phyloP scores from a whole-genome alignment of 2,113 vertebrate genomes.

The Ceyx melanurus region DNA sequence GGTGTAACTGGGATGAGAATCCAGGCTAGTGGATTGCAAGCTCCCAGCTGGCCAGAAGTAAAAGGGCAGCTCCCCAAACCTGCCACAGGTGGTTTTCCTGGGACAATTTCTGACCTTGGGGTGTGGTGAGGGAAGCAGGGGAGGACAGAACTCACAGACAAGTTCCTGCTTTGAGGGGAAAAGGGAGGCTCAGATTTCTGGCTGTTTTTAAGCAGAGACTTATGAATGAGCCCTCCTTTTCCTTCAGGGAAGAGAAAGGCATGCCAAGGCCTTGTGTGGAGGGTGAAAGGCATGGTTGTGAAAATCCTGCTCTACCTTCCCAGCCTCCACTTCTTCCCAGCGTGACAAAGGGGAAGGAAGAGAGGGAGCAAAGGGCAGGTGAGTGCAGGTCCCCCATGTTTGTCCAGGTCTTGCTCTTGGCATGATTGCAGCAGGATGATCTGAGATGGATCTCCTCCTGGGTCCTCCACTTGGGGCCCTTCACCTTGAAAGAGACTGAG shows the following conservation, averaged over 20 bases:
- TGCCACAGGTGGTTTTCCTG: rapidly evolving
- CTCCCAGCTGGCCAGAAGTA: neutral
- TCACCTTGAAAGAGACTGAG: neutral
- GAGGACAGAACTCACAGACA: neutral
- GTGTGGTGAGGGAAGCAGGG: neutral
- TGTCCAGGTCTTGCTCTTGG: neutral
- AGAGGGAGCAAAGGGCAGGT: neutral
- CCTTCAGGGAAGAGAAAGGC: neutral
- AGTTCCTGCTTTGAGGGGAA: neutral
- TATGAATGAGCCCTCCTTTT: neutral
- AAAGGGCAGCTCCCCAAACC: neutral
- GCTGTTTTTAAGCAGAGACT: neutral
- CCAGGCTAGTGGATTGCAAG: rapidly evolving
- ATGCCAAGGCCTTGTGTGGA: rapidly evolving
- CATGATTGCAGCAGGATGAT: neutral
- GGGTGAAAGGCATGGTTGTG: neutral
- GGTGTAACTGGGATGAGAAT: neutral
- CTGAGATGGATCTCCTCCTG: neutral
- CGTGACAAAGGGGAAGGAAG: rapidly evolving
- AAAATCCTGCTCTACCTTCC: neutral
- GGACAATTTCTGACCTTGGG: neutral
- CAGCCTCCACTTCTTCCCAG: neutral
- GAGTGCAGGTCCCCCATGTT: rapidly evolving
- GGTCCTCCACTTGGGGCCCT: neutral
- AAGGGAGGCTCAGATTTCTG: neutral